These are phyloP conservation scores for Polypterus bichir DNA, from an alignment of 2,113 vertebrate species.

Conservation along the genomic window DNA sequence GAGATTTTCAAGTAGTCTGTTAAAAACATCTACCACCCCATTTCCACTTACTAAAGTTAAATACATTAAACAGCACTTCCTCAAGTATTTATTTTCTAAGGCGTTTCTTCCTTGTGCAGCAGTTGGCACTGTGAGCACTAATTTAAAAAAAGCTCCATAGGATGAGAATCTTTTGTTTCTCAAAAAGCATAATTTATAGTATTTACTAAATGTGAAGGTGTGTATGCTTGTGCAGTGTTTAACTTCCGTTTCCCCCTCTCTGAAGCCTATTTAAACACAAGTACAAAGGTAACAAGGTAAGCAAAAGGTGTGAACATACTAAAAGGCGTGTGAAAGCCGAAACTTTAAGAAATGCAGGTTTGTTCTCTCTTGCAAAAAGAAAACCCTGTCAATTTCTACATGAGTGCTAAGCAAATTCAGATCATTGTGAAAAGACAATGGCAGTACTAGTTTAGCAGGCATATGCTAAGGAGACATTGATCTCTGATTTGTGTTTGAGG, in stretches of 20 bases:
- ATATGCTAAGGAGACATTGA: no score
- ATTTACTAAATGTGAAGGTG: background rate
- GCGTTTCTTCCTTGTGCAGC: slow-evolving; percentile 42
- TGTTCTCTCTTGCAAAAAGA: no score
- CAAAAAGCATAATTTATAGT: slow-evolving; percentile 29
- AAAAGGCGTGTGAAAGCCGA: no score
- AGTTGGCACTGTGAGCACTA: slow-evolving; percentile 38
- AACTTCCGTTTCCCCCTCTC: background rate
- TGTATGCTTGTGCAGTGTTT: background rate
- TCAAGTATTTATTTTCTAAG: slow-evolving; percentile 56
- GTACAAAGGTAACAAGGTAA: no score
- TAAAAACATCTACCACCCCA: background rate
- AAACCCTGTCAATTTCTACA: no score
- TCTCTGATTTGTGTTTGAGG: no score
- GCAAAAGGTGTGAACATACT: no score
- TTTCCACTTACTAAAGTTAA: slow-evolving; percentile 23
- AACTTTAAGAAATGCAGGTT: no score
- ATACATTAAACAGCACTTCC: slow-evolving; percentile 42
- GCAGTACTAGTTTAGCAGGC: no score
- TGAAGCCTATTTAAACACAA: background rate
- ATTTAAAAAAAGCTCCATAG: slow-evolving; percentile 45
- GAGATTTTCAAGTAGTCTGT: no score
- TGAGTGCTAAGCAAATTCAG: no score
- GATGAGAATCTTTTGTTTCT: slow-evolving; percentile 28
- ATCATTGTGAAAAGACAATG: no score